Percentiles rank a stretch among this genome's conserved stretches.
These are phyloP conservation scores for Melangyna quadrimaculata DNA, from an alignment of 2,888 invertebrate species.

Conservation along the genomic window DNA sequence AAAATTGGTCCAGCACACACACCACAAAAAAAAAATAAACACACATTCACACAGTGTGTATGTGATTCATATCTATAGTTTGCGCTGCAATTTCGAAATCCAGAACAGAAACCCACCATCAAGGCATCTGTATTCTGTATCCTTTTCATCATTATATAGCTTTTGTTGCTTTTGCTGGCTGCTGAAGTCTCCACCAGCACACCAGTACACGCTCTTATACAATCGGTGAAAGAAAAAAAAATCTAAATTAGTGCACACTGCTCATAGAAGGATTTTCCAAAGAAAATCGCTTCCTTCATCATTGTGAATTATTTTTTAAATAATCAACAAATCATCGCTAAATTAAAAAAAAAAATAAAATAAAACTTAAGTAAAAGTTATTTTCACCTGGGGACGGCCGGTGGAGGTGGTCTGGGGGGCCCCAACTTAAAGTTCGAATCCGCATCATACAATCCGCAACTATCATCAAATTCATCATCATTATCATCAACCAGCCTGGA, in stretches of 20 bases:
- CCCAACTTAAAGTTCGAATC: conserved; percentile 57
- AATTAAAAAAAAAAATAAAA: conserved; percentile 23
- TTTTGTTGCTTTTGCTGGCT: conserved; percentile 68
- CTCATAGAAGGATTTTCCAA: conserved; percentile 35
- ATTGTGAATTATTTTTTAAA: conserved; percentile 46
- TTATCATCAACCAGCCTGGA: conserved; percentile 45
- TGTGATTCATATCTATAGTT: conserved; percentile 58
- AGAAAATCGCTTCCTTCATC: conserved; percentile 41
- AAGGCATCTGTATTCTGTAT: conserved; percentile 57
- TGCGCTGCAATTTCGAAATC: conserved; percentile 57
- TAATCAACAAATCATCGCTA: conserved; percentile 15
- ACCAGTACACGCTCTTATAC: conserved; percentile 57
- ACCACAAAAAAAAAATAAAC: conserved; percentile 15
- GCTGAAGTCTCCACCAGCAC: conserved; percentile 42
- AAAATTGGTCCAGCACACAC: conserved; percentile 61
- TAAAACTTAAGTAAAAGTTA: conserved; percentile 32
- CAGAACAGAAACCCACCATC: conserved; percentile 57
- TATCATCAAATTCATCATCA: conserved; percentile 24
- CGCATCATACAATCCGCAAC: conserved; percentile 57
- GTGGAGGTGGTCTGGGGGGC: conserved; percentile 81
- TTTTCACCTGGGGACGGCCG: conserved; percentile 79
- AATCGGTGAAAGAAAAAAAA: conserved; percentile 57
- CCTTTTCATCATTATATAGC: conserved; percentile 66
- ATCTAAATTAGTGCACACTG: conserved; percentile 69
- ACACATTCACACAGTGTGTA: conserved; percentile 22